Evolutionary conservation across 2,113 vertebrate species (phyloP), one percentile per base, ranked within the genome.

Genomic region (Poecilia latipinna): DNA sequence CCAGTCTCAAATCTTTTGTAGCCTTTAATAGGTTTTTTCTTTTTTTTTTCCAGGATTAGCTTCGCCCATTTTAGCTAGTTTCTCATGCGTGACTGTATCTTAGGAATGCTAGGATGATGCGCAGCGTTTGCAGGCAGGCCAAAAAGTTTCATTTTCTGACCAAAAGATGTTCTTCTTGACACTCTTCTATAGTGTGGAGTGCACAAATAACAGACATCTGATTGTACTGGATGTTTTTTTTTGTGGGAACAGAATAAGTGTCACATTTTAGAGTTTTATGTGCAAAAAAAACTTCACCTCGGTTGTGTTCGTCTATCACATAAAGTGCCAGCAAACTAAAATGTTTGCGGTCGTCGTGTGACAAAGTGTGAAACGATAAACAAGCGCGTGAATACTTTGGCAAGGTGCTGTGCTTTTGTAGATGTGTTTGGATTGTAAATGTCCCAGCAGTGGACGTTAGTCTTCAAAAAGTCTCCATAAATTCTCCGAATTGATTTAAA

Each of bases 321-420:
- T 3, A 54, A 54, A 54, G 7, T 54, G 22, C 17, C 22, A 24
- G 48, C 4, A 54, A 54, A 54, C 5, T 54, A 24, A 7, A 54
- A 19, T 2, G 19, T 22, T 54, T 42, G 39, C 13, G 1, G 39
- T 42, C 3, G 12, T 42, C 4, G 13, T 42, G 39, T 42, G 39
- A 42, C 39, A 42, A 42, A 42, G 39, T 42, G 12, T 42, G 39
- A 4, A 42, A 42, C 5, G 5, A 8, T 54, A 54, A 54, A 54
- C 22, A 22, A 37, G 35, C 2, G 19, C 19, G 0, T 22, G 7
- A 54, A 54, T 24, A 7, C 48, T 54, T 54, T 54, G 15, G 48
- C 48, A 54, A 24, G 5, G 17, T 19, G 2, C 48, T 62, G 42
- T 77, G 65, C 76, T 61, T 77, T 82, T 67, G 68, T 80, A 63